Conservation (phyloP, 2,888 invertebrate genomes). For the Acrobasis repandana region DNA sequence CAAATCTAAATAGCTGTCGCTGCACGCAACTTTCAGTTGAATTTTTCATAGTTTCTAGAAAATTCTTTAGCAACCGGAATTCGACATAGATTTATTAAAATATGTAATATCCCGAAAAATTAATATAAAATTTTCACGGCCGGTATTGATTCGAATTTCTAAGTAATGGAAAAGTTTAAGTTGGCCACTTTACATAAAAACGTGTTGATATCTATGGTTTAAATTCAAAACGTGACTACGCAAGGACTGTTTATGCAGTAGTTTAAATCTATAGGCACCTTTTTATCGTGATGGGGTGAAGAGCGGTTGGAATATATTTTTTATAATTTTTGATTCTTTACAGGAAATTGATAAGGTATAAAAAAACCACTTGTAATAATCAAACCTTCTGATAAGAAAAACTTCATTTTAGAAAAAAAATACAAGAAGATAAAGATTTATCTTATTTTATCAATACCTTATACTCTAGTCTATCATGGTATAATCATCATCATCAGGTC, state of each 20-base stretch:
- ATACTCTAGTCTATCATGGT: no score
- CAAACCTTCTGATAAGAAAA: no score
- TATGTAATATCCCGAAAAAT: background rate
- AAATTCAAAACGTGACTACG: conserved; percentile 24
- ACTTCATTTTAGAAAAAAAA: no score
- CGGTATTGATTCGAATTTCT: conserved; percentile 14
- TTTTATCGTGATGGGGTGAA: conserved; percentile 14
- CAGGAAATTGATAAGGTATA: no score
- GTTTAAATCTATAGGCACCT: conserved; percentile 18
- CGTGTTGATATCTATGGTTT: conserved; percentile 18
- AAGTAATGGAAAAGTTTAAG: conserved; percentile 19
- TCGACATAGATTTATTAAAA: background rate
- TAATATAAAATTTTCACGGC: conserved; percentile 1
- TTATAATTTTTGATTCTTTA: background rate
- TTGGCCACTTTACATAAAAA: conserved; percentile 20
- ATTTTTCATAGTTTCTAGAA: background rate
- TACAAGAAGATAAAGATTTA: no score
- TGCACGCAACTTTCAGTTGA: background rate
- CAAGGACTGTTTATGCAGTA: conserved; percentile 20
- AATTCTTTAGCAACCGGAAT: background rate
- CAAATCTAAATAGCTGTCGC: no score
- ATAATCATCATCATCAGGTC: no score
- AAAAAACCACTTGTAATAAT: no score
- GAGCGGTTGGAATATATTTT: conserved; percentile 11
- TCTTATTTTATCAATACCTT: no score